A percentile compares a stretch with the other conserved stretches of the same genome.
These are phyloP conservation scores for Xenopus tropicalis DNA, from an alignment of 2,113 vertebrate genomes.

Conservation along the genomic window DNA sequence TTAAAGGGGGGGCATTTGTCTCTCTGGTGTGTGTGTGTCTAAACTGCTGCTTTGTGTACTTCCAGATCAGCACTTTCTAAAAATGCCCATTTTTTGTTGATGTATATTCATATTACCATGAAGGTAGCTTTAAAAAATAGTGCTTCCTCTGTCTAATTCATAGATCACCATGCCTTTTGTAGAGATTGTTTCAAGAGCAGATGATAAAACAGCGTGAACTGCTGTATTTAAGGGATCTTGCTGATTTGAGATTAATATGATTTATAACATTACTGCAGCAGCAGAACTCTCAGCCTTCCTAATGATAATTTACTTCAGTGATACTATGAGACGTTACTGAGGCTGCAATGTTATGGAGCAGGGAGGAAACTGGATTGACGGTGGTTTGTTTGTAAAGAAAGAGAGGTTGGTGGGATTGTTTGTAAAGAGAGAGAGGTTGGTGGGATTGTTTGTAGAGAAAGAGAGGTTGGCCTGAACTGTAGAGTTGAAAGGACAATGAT, in stretches of 20 bases:
- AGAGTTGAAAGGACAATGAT: too few relatives aligned
- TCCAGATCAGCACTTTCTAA: constrained; percentile 12
- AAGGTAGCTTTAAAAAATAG: constrained; percentile 21
- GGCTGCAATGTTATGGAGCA: not conserved
- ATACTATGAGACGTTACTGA: not conserved
- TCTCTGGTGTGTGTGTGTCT: not conserved
- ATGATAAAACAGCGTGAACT: constrained; percentile 65
- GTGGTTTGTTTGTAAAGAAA: not conserved
- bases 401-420: not conserved
- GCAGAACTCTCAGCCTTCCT: constrained; percentile 39
- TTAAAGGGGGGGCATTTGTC: too few relatives aligned
- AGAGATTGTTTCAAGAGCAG: constrained; percentile 54
- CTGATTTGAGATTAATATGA: constrained; percentile 60
- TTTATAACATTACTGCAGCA: constrained; percentile 49
- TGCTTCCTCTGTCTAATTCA: constrained; percentile 40
- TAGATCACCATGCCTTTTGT: constrained; percentile 41
- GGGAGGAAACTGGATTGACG: not conserved
- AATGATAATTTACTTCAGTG: constrained; percentile 37
- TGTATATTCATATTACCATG: constrained; percentile 16
- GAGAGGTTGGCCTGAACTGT: too few relatives aligned
- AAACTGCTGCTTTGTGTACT: constrained; percentile 17
- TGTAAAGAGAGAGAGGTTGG: too few relatives aligned
- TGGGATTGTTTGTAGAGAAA: too few relatives aligned
- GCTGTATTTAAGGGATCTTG: constrained; percentile 54
- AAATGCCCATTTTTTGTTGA: not conserved